These are phyloP conservation scores for Trachelus troglodyta DNA, from an alignment of 2,888 invertebrate species.

Conservation along the genomic window DNA sequence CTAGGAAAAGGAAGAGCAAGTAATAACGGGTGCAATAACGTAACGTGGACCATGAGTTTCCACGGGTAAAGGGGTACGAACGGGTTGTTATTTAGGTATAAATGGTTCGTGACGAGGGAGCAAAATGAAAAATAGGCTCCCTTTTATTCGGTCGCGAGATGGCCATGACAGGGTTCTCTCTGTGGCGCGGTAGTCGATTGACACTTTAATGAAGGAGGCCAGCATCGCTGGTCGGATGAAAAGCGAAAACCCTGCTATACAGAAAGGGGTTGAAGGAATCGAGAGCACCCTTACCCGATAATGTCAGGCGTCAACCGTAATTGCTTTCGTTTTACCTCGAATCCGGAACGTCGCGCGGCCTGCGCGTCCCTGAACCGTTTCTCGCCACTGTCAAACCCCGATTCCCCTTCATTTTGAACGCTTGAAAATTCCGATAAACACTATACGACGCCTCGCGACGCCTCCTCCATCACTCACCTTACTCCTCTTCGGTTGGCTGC, in stretches of 20 bases:
- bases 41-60: background rate
- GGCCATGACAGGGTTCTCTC: conserved; percentile 17
- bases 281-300: conserved; percentile 49
- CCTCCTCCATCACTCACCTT: background rate
- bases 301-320: conserved; percentile 55
- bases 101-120: background rate
- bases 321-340: conserved; percentile 53
- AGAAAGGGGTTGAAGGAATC: conserved; percentile 41
- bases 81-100: background rate
- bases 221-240: conserved; percentile 45
- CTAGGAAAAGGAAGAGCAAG: background rate
- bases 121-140: conserved; percentile 1
- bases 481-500: background rate
- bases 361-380: background rate
- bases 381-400: background rate
- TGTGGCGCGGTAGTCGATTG: conserved; percentile 48
- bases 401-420: background rate
- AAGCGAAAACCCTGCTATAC: conserved; percentile 20
- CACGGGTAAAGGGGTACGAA: background rate
- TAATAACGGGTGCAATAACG: background rate
- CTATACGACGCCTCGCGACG: background rate
- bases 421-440: background rate
- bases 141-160: conserved; percentile 19
- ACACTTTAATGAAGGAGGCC: conserved; percentile 60
- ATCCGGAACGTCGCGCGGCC: background rate